Evolutionary conservation across 2,113 vertebrate species (phyloP).

Genomic region (Cynoglossus semilaevis): DNA sequence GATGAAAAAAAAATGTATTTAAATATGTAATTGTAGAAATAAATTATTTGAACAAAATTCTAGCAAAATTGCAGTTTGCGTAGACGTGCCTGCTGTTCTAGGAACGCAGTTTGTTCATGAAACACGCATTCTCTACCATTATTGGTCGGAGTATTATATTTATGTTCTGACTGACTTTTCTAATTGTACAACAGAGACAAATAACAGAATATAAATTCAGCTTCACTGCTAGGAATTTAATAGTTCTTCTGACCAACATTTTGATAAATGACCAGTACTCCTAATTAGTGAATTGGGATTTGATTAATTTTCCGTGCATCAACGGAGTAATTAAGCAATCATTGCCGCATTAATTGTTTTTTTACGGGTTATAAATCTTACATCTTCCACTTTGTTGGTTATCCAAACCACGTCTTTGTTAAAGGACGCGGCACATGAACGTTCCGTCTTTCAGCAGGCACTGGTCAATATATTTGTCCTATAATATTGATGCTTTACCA

Average conservation of each 20-base stretch:
- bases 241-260: not conserved
- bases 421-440: not conserved
- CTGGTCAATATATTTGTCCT: not conserved
- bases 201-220: no score
- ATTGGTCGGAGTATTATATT: no score
- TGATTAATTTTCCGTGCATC: conserved; percentile 46
- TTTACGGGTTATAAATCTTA: conserved; percentile 47
- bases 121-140: no score
- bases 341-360: conserved; percentile 52
- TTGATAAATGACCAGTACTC: conserved; percentile 35
- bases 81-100: no score
- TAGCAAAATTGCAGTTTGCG: no score
- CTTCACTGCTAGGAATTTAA: no score
- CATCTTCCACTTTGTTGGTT: conserved; percentile 4
- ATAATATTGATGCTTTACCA: not conserved
- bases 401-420: not conserved
- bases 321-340: conserved; percentile 34
- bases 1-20: no score
- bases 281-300: conserved; percentile 41
- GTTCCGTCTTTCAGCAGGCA: not conserved
- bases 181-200: no score
- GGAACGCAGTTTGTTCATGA: no score
- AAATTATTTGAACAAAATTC: no score
- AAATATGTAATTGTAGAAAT: no score
- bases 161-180: no score